A percentile compares a stretch with the other conserved stretches of the same genome.
phyloP scores from a whole-genome alignment of 92 coral and sea anemone genomes.

The Pocillopora grandis region DNA sequence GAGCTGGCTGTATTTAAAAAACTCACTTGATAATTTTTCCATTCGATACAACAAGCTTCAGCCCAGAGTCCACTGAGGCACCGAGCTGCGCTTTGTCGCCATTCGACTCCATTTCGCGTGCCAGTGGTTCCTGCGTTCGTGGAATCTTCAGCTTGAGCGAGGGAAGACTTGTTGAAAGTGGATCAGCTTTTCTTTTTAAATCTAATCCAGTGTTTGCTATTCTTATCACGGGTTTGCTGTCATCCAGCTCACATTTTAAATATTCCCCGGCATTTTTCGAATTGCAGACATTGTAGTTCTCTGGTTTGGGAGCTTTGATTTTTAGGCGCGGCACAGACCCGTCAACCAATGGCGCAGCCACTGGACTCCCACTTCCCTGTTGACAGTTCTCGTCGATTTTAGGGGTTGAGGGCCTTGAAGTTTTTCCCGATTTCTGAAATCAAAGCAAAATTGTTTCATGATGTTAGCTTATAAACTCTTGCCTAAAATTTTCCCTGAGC shows the following conservation, averaged over 20 bases:
- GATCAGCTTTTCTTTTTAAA: constrained; percentile 46
- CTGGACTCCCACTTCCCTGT: constrained; percentile 28
- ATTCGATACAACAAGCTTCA: constrained; percentile 91
- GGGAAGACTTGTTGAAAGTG: constrained; percentile 70
- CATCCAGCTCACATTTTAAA: constrained; percentile 67
- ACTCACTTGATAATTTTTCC: constrained; percentile 92
- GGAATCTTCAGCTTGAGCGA: constrained; percentile 81
- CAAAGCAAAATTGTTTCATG: background rate
- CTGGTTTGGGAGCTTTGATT: constrained; percentile 77
- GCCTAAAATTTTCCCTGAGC: too few species aligned
- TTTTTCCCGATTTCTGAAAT: constrained; percentile 63
- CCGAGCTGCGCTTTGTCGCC: constrained; percentile 47
- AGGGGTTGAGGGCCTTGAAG: constrained; percentile 78
- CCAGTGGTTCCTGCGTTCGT: constrained; percentile 49
- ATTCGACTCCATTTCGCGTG: constrained; percentile 11
- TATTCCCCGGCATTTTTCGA: constrained; percentile 14
- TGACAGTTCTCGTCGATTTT: constrained; percentile 56
- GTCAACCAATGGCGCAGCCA: constrained; percentile 63
- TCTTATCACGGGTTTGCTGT: constrained; percentile 68
- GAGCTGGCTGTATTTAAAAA: too few species aligned
- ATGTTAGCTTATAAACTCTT: too few species aligned
- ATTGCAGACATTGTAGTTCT: constrained; percentile 19
- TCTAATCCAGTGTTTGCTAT: constrained; percentile 54
- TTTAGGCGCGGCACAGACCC: constrained; percentile 76
- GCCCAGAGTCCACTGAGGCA: constrained; percentile 67